These are phyloP conservation scores for Anthrax anthrax DNA, from an alignment of 2,888 invertebrate species.

Conservation along the genomic window DNA sequence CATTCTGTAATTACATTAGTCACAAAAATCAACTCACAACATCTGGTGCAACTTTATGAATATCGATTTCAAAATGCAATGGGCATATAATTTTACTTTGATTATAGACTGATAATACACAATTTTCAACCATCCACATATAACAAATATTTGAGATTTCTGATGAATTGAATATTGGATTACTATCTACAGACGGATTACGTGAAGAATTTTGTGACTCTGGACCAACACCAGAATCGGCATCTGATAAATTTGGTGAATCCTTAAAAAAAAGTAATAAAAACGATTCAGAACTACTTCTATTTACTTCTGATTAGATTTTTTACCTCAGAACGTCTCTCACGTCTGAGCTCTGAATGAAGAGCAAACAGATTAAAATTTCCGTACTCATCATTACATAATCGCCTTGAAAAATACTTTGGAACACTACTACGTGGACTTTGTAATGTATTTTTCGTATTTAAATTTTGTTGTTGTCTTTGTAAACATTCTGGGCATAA, in stretches of 20 bases:
- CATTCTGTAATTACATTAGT: not conserved
- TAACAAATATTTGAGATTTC: constrained; percentile 39
- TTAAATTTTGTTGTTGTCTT: constrained; percentile 22
- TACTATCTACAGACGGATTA: constrained; percentile 69
- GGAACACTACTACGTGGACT: constrained; percentile 1
- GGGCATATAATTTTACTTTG: constrained; percentile 60
- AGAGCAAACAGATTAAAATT: constrained; percentile 10
- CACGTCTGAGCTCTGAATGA: constrained; percentile 3
- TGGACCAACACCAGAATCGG: constrained; percentile 76
- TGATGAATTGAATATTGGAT: constrained; percentile 37
- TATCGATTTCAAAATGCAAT: constrained; percentile 56
- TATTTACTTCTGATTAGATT: no score
- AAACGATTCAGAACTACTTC: no score
- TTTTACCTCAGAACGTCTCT: constrained; percentile 30
- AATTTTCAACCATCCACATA: constrained; percentile 91
- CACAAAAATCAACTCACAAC: constrained; percentile 41
- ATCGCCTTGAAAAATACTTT: constrained; percentile 22
- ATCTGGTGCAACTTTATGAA: constrained; percentile 82
- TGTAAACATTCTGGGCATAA: constrained; percentile 80
- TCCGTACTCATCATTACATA: constrained; percentile 22
- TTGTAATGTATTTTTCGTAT: constrained; percentile 2
- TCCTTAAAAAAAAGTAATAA: constrained; percentile 30
- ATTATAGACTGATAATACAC: constrained; percentile 76
- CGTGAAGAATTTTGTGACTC: constrained; percentile 69
- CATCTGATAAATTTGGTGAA: constrained; percentile 59